Evolutionary conservation across 1,140 invertebrate genomes (phyloP).

Genomic region (Lepidurus arcticus): DNA sequence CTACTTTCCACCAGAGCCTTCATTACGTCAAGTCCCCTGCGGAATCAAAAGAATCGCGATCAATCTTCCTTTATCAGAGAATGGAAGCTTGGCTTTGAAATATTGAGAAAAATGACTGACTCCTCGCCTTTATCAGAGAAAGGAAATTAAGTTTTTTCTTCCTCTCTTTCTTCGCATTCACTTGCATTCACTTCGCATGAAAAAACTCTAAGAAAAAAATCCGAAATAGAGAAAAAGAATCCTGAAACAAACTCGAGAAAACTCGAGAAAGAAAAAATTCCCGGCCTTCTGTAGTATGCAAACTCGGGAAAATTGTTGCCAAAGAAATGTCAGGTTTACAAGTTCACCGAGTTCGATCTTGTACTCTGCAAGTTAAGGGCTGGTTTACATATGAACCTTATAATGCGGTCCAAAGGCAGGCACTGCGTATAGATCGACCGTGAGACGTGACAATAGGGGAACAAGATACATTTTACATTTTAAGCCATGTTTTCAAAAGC

Average conservation of each 20-base stretch:
- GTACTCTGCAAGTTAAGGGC: too few species aligned
- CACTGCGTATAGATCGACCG: neutral
- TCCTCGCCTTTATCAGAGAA: neutral
- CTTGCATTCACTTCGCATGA: neutral
- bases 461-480: too few species aligned
- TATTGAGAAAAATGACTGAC: neutral
- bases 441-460: too few species aligned
- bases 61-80: neutral
- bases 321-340: neutral
- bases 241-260: too few species aligned
- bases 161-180: neutral
- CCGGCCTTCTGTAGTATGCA: neutral
- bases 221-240: too few species aligned
- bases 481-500: too few species aligned
- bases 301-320: neutral
- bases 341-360: neutral
- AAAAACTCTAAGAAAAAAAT: neutral
- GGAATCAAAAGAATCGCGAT: neutral
- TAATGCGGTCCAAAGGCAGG: neutral
- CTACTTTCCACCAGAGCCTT: neutral
- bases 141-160: neutral
- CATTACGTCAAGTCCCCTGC: neutral
- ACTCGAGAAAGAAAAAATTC: neutral
- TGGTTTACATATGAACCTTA: too few species aligned
- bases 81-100: neutral